Base-by-base conservation (phyloP, 2,888 invertebrate species). In the Agrilus mali region DNA sequence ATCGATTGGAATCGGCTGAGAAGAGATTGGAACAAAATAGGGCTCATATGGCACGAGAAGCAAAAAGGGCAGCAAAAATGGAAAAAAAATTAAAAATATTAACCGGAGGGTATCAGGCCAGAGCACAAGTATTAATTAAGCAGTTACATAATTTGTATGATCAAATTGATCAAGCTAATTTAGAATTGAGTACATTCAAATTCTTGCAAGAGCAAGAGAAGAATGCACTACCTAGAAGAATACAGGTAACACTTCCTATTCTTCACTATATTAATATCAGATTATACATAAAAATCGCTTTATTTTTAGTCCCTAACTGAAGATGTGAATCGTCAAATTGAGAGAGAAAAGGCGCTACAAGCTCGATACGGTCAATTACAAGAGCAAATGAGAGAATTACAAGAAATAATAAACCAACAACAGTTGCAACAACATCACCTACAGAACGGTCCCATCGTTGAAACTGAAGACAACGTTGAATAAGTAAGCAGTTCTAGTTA, bases 61-160 rank as follows among this genome's bases (percentile, higher is more conserved):
- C 97, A 0, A 97, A 96, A 67, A 80, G 85, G 45, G 96, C 97
- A 40, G 90, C 92, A 0, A 98, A 96, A 69, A 84, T 95, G 75
- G 98, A 99, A 66, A 97, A 96, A 67, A 97, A 95, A 68, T 69
- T 98, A 20, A 85, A 94, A 67, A 86, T 97, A 44, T 72, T 97
- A n/a, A 86, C 96, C 4, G 96, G 87, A 7, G 90, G 92, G 7
- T 93, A 92, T 68, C 87, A 88, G 70, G 61, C 64, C 2, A 56
- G 60, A 35, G 84, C 89, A 2, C 90, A 93, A 55, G 83, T 83
- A 1, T 69, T 95, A 16, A 77, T 87, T 16, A 94, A 95, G 65
- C 93, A 92, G 60, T 73, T 86, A 49, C 82, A 85, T 55, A 90
- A 90, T 60, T 68, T 90, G 13, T 82, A 82, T 58, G 90, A 93